Base-by-base conservation (phyloP, 2,797 vertebrate species). In the Coracias cyanogaster region DNA sequence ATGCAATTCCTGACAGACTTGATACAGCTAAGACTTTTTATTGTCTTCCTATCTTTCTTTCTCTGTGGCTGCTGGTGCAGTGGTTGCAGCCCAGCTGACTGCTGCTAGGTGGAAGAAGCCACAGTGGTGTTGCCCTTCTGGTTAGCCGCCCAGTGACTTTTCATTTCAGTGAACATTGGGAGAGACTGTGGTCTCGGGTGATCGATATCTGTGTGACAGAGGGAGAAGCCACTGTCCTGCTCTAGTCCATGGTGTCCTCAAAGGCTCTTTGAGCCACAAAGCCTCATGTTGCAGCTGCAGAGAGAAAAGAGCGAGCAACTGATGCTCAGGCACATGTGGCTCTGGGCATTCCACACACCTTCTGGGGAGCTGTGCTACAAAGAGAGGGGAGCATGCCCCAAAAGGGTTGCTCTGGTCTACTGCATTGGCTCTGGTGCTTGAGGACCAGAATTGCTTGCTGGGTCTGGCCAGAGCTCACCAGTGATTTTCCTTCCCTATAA, bases 31-130 rank as follows among this genome's bases (percentile, higher is more conserved):
- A 57, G 28, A 62, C 13, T 54, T 64, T 60, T 72, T 88, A 33
- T 35, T 80, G 35, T 48, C 25, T 51, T 17, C 60, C 37, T 77
- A 33, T 52, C 46, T 49, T 43, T 54, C 55, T 43, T 24, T 80
- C 22, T 10, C 48, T 28, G 24, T 0, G 1, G 39, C 33, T 0
- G 0, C 24, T 19, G 26, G 39, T 45, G 35, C n/a, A 64, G 21
- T 0, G 2, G 25, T 43, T 61, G 20, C 51, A 70, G 61, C 55
- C 80, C 31, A 45, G 49, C 54, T 0, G 3, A 13, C 10, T 41
- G 35, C 33, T 85, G 35, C 41, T 37, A 55, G n/a, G 29, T 60
- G 57, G 81, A 54, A 67, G 21, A 31, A 89, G 24, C 46, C 54
- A 26, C 0, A 2, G 17, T 1, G 7, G 37, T 8, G 3, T 35